Base-by-base conservation (phyloP, 2,888 invertebrate genomes). In the Oligia strigilis region DNA sequence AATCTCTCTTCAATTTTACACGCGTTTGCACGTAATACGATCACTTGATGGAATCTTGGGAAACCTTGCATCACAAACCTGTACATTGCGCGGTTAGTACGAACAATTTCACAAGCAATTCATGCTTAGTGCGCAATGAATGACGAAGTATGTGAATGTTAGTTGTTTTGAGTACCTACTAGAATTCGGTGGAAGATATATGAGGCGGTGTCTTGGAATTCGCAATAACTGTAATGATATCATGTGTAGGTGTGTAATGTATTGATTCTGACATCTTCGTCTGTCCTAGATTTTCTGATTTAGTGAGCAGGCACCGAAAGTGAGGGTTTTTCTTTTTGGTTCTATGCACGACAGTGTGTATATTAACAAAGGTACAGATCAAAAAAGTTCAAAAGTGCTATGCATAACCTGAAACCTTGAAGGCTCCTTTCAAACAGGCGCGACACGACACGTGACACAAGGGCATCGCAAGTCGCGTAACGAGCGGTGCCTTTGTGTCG, bases 1-100 rank as follows among this genome's bases (percentile, higher is more conserved):
- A 96, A 96, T 95, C 94, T 95, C 95, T 92, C 92, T 92, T 93
- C 96, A 96, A 96, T 96, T 96, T 96, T 94, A 96, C 96, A 96
- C 96, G 95, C 94, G 94, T 94, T 95, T 95, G 94, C 92, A 93
- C 95, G 94, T 95, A 95, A 96, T 91, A 88, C 93, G 93, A 95
- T 95, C 94, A 90, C 85, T 84, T 90, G 93, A 93, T 89, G 91
- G 93, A 90, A 93, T 92, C 80, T 85, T 87, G 87, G 84, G 83
- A 86, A 76, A 86, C 77, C 80, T 77, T 72, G 72, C 77, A 67
- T 46, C 70, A 77, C 64, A 78, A 75, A 60, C 73, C 79, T 81
- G 73, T 89, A 88, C 89, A 90, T 89, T 88, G 89, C 92, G 52
- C 72, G 55, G 72, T 82, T 74, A 74, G 17, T 36, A 58, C n/a